Evolutionary conservation across 2,113 vertebrate species (phyloP).

Genomic region (Notiomystis cincta): DNA sequence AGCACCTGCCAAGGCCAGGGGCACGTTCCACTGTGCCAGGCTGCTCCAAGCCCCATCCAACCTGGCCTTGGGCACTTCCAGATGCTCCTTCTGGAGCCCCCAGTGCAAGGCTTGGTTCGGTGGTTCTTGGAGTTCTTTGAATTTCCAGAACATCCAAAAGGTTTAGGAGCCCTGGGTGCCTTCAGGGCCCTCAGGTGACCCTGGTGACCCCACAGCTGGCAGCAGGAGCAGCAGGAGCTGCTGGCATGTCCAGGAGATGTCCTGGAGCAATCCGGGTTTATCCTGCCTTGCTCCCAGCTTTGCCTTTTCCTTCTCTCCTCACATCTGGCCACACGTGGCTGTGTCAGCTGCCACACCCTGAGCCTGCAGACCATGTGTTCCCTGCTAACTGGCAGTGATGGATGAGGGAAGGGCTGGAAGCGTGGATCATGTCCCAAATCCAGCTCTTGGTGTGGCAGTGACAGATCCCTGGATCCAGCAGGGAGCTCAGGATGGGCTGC

Average conservation of each 20-base stretch:
- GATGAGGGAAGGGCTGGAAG: not conserved
- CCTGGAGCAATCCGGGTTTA: not conserved
- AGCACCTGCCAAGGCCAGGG: not conserved
- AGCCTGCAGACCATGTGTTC: not conserved
- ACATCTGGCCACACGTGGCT: not conserved
- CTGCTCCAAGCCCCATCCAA: accelerated
- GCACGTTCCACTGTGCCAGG: not conserved
- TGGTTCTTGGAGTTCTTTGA: not conserved
- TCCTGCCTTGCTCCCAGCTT: not conserved
- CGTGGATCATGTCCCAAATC: not conserved
- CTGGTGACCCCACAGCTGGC: accelerated
- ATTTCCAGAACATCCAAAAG: not conserved
- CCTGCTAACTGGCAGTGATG: not conserved
- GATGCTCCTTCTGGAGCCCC: not conserved
- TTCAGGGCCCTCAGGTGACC: not conserved
- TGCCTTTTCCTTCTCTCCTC: not conserved
- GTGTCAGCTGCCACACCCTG: not conserved
- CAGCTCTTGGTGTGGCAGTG: not conserved
- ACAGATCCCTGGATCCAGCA: accelerated
- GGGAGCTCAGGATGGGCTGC: not conserved
- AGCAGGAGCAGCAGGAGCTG: not conserved
- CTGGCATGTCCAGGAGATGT: accelerated
- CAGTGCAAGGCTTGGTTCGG: not conserved
- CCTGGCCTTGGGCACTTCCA: not conserved
- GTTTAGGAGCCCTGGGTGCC: not conserved